Evolutionary conservation across 2,888 invertebrate genomes (phyloP), one percentile per base, ranked within the genome.

Genomic region (Cyclophora albipunctata): DNA sequence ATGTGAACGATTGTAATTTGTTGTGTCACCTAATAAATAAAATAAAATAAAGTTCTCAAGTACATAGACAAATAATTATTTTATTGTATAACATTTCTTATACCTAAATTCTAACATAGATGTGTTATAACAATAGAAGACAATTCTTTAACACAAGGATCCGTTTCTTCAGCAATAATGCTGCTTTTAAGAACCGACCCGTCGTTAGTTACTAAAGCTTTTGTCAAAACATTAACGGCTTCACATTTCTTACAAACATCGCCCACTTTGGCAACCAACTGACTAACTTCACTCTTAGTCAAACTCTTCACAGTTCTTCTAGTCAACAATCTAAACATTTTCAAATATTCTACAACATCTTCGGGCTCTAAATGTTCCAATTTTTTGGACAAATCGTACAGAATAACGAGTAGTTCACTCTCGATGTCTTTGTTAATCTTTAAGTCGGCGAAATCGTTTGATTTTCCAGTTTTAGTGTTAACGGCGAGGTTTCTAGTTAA

Each of bases 391-490:
- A 84, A 59, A 59, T 77, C 75, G 45, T 74, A 74, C 3, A 81
- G 55, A 49, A 84, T 67, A 2, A 69, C 59, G 48, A 81, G 53
- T 7, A 87, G 61, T 62, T 87, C 85, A 50, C 73, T 73, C 58
- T 86, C 86, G 0, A 81, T 56, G 1, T 84, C 85, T 51, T 75
- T 84, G 56, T 84, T 84, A 0, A 78, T 61, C 58, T 79, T 84
- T 20, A 84, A 50, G 34, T 85, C 82, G 2, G 63, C 55, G 40
- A 75, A 63, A 37, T 67, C 69, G 7, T 66, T 66, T 6, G 2
- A 56, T 58, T 67, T 73, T 2, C 66, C 69, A n/a, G 62, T 68
- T 48, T 60, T 66, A 0, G 59, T 63, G 52, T 71, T 71, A 34
- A 62, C 61, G 40, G 61, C 46, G 4, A 73, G 52, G 48, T 72